Percentiles rank a stretch among this genome's conserved stretches.
Conservation (phyloP, 2,797 vertebrate species). For the Morelia viridis region DNA sequence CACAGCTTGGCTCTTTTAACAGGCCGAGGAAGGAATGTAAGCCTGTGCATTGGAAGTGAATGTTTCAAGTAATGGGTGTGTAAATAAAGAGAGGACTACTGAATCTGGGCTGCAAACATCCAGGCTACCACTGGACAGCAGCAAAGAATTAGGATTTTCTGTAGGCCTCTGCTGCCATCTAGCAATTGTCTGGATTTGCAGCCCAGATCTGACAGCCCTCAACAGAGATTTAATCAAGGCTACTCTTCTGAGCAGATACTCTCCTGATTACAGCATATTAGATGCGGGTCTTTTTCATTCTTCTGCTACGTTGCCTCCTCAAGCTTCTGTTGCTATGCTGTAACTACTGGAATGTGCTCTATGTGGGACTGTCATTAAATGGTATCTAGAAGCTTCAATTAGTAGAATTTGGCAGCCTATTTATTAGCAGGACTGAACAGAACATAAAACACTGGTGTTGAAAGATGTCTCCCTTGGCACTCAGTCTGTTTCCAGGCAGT, state of each 20-base stretch:
- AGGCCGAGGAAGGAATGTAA: neutral
- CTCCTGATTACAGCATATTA: neutral
- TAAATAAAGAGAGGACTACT: neutral
- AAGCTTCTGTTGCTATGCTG: neutral
- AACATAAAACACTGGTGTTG: neutral
- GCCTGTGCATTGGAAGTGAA: neutral
- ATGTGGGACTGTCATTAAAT: neutral
- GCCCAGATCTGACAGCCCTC: neutral
- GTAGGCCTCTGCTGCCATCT: neutral
- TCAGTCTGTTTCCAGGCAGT: neutral
- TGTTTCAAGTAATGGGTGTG: neutral
- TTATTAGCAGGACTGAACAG: neutral
- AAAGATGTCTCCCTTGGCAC: neutral
- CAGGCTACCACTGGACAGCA: neutral
- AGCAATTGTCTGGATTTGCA: neutral
- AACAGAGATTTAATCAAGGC: neutral
- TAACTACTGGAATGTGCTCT: slow-evolving; percentile 2
- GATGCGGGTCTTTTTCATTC: neutral
- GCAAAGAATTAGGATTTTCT: neutral
- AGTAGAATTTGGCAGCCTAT: neutral
- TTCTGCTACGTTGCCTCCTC: neutral
- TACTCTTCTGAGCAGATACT: neutral
- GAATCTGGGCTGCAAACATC: neutral
- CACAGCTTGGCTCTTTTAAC: neutral
- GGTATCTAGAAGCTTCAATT: slow-evolving; percentile 5